phyloP scores from a whole-genome alignment of 2,888 invertebrate genomes.

The Apodemia hepburni region DNA sequence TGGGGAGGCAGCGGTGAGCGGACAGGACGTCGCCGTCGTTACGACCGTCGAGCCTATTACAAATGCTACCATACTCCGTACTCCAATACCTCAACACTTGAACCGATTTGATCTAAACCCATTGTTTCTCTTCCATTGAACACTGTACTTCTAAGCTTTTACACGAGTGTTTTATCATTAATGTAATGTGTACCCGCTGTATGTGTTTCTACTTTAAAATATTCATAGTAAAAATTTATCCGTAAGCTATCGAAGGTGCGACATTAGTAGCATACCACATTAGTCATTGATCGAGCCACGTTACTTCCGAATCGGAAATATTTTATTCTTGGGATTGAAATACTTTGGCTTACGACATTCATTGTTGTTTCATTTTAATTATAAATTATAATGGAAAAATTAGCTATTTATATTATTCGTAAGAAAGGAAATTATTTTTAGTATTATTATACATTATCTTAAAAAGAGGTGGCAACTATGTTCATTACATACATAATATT shows the following conservation, averaged over 20 bases:
- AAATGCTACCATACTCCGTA: constrained; percentile 71
- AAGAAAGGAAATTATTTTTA: no score
- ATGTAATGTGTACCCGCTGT: constrained; percentile 51
- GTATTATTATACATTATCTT: no score
- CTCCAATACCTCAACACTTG: constrained; percentile 54
- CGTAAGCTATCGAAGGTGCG: constrained; percentile 74
- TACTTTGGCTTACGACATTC: constrained; percentile 48
- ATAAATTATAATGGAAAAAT: constrained; percentile 20
- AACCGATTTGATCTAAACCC: constrained; percentile 43
- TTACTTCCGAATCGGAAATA: constrained; percentile 80
- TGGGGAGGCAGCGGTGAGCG: constrained; percentile 59
- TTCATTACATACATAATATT: no score
- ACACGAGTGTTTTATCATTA: constrained; percentile 40
- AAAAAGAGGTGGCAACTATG: no score
- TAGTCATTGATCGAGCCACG: constrained; percentile 69
- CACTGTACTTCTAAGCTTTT: constrained; percentile 41
- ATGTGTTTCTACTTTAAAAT: constrained; percentile 27
- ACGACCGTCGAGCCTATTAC: constrained; percentile 72
- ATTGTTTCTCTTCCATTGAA: constrained; percentile 64
- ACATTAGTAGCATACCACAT: constrained; percentile 72
- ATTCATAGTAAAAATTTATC: constrained; percentile 42
- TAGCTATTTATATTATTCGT: no score
- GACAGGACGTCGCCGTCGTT: constrained; percentile 79
- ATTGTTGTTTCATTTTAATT: constrained; percentile 26
- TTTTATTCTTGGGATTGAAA: constrained; percentile 67